Percentiles rank a stretch among this genome's conserved stretches.
Evolutionary conservation across 2,113 vertebrate species (phyloP).

Genomic region (Bombycilla garrulus): DNA sequence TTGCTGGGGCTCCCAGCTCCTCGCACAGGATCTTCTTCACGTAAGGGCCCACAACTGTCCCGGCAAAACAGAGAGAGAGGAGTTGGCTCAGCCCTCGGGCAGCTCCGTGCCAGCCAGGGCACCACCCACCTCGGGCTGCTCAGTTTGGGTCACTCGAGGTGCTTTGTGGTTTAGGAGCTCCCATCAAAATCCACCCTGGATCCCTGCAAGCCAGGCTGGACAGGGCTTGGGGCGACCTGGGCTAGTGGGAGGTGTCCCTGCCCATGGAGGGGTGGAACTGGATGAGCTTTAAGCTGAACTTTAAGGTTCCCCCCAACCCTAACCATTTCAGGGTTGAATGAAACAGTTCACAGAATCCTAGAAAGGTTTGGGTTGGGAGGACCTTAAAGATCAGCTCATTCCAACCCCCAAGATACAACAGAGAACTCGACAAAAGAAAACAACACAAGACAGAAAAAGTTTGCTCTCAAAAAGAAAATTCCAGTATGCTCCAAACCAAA

Average conservation of each 20-base stretch:
- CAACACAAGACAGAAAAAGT: neutral
- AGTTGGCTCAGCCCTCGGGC: neutral
- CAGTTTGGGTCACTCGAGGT: neutral
- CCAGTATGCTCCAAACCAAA: neutral
- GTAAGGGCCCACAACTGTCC: conserved; percentile 91
- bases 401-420: neutral
- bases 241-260: neutral
- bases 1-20: conserved; percentile 91
- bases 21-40: conserved; percentile 96
- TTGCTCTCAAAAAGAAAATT: neutral
- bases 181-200: neutral
- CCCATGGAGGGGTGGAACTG: neutral
- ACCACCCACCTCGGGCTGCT: neutral
- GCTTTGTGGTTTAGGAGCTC: neutral
- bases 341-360: neutral
- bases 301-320: neutral
- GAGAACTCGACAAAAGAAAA: neutral
- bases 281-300: neutral
- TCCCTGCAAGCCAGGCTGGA: neutral
- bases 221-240: neutral
- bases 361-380: neutral
- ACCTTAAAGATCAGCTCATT: neutral
- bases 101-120: neutral
- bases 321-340: neutral
- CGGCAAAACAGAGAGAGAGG: neutral